phyloP scores from a whole-genome alignment of 35 echinoderm and acorn worm genomes.

The Acanthaster planci region DNA sequence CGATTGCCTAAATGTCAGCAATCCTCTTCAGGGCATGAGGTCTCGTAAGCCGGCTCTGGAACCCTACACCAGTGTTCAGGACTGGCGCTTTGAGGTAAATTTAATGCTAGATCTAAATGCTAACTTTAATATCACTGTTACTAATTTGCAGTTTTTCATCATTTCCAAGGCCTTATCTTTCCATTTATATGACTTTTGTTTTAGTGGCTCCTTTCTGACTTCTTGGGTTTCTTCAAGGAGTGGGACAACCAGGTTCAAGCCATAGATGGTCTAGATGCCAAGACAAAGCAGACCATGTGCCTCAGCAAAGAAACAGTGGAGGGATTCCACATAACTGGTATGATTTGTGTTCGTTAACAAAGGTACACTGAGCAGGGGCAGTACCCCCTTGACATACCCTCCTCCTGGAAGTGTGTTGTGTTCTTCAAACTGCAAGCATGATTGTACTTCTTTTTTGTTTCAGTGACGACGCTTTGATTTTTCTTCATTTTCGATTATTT shows the following conservation, averaged over 20 bases:
- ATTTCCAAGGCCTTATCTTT: too few species aligned
- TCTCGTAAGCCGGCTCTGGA: constrained; percentile 28
- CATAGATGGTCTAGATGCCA: constrained; percentile 25
- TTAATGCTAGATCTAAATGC: neutral
- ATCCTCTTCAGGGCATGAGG: neutral
- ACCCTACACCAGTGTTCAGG: constrained; percentile 43
- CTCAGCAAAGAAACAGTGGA: constrained; percentile 48
- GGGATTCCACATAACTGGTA: constrained; percentile 60
- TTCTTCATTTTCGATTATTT: too few species aligned
- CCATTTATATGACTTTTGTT: too few species aligned
- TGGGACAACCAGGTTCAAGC: constrained; percentile 38
- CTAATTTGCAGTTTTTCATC: too few species aligned
- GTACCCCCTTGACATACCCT: too few species aligned
- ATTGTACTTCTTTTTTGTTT: too few species aligned
- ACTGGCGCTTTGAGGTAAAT: constrained; percentile 33
- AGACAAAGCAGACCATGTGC: constrained; percentile 36
- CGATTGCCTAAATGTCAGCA: constrained; percentile 58
- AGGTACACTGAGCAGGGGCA: too few species aligned
- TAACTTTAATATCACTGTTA: neutral
- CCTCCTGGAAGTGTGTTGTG: too few species aligned
- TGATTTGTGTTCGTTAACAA: too few species aligned
- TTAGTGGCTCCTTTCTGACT: constrained; percentile 57
- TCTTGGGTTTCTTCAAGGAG: constrained; percentile 51
- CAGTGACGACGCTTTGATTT: too few species aligned
- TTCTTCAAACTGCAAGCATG: too few species aligned